These are phyloP conservation scores for Euphydryas editha DNA, from an alignment of 2,888 invertebrate species.

Conservation along the genomic window DNA sequence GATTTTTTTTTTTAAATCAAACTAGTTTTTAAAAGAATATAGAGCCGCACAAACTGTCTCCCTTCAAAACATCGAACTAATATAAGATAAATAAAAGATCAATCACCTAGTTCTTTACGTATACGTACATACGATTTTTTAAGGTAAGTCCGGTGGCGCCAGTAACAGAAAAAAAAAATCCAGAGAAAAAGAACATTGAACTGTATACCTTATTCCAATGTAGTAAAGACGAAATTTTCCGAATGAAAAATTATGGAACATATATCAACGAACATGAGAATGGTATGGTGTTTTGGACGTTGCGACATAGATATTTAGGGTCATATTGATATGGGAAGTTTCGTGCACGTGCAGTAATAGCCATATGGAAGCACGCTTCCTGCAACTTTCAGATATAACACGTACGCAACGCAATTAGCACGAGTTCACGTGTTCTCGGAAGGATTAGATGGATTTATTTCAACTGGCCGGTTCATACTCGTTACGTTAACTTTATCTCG, in stretches of 20 bases:
- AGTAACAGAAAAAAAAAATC: slow-evolving; percentile 1
- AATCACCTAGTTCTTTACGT: slow-evolving; percentile 10
- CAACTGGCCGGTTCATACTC: slow-evolving; percentile 42
- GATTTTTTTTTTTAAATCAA: background rate
- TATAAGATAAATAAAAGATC: slow-evolving; percentile 11
- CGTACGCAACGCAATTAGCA: slow-evolving; percentile 53
- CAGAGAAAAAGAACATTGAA: background rate
- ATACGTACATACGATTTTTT: slow-evolving; percentile 5
- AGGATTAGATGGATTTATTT: slow-evolving; percentile 55
- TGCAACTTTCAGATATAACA: slow-evolving; percentile 62
- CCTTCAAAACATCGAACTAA: background rate
- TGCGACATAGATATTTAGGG: background rate
- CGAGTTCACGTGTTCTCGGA: slow-evolving; percentile 59
- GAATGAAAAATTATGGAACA: background rate
- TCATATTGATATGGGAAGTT: slow-evolving; percentile 2
- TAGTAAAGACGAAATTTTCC: slow-evolving; percentile 12
- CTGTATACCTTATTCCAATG: background rate
- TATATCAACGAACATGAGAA: slow-evolving; percentile 16
- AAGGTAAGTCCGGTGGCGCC: slow-evolving; percentile 14
- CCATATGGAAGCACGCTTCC: slow-evolving; percentile 47
- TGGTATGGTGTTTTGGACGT: slow-evolving; percentile 9
- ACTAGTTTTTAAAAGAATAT: background rate
- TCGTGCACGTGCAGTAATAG: slow-evolving; percentile 20
- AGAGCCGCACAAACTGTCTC: background rate
- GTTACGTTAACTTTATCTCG: slow-evolving; percentile 36